phyloP scores from a whole-genome alignment of 2,888 invertebrate species.

The Heliconius cydno region DNA sequence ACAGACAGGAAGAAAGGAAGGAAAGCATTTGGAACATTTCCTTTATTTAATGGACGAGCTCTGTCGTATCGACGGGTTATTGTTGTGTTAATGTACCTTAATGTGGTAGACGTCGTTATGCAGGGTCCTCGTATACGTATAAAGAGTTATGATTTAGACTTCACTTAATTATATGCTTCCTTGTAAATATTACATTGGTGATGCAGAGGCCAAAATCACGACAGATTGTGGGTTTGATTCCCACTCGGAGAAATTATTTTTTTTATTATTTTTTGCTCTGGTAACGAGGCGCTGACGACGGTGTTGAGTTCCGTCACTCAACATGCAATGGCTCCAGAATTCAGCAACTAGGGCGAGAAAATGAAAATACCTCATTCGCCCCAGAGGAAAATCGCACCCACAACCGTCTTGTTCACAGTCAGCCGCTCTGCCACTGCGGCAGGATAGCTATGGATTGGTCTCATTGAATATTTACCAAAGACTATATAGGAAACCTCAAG shows the following conservation, averaged over 20 bases:
- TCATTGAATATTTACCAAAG: not conserved
- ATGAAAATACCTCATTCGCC: not conserved
- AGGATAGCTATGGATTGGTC: not conserved
- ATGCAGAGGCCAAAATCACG: too few species aligned
- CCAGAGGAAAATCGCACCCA: not conserved
- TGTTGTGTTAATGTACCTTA: constrained; percentile 35
- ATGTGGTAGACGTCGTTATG: constrained; percentile 9
- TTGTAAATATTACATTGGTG: too few species aligned
- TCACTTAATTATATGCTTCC: not conserved
- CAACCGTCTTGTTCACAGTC: not conserved
- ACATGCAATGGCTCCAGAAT: too few species aligned
- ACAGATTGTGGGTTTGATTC: too few species aligned
- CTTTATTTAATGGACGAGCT: constrained; percentile 57
- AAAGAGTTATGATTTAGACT: not conserved
- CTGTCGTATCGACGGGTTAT: constrained; percentile 25
- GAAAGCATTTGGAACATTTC: constrained; percentile 53
- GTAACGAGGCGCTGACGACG: too few species aligned
- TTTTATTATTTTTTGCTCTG: too few species aligned
- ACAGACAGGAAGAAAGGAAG: constrained; percentile 55
- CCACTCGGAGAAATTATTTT: too few species aligned
- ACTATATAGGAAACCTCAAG: not conserved
- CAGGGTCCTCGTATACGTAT: not conserved
- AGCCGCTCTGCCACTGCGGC: not conserved
- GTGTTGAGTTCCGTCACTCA: too few species aligned
- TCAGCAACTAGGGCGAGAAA: not conserved